Evolutionary conservation across 2,113 vertebrate species (phyloP).

Genomic region (Alligator mississippiensis): DNA sequence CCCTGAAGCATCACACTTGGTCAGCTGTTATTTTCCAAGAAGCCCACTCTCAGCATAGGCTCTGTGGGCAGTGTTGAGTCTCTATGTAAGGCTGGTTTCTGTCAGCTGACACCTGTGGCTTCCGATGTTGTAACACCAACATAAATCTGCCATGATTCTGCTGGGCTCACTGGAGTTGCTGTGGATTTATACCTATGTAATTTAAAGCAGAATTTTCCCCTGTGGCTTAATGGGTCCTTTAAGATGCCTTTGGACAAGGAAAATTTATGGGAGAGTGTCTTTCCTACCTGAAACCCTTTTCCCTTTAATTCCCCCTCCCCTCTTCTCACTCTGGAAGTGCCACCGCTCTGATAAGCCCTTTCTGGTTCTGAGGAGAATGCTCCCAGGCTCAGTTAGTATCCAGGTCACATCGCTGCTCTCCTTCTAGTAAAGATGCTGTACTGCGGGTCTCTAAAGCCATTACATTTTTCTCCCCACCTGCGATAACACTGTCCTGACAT

Average conservation of each 20-base stretch:
- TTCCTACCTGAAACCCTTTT: background rate
- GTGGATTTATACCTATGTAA: background rate
- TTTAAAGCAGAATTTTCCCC: background rate
- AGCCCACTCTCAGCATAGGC: rapidly evolving
- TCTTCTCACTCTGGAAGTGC: background rate
- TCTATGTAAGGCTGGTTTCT: background rate
- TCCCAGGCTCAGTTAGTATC: background rate
- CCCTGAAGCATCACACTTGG: background rate
- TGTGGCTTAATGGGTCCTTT: background rate
- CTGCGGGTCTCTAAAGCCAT: background rate
- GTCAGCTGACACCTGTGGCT: rapidly evolving
- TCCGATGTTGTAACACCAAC: rapidly evolving
- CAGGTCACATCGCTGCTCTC: background rate
- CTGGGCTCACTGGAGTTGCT: too few relatives aligned
- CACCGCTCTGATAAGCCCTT: background rate
- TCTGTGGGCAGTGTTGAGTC: rapidly evolving
- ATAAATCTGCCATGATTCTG: background rate
- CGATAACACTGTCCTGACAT: background rate
- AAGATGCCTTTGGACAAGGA: background rate
- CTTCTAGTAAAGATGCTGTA: background rate
- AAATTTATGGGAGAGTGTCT: background rate
- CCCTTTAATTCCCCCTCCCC: background rate
- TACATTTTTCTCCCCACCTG: background rate
- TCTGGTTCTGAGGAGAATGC: background rate
- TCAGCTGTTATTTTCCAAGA: background rate